A percentile compares a stretch with the other conserved stretches of the same genome.
Conservation (phyloP, 2,888 invertebrate species). For the Nezara viridula region DNA sequence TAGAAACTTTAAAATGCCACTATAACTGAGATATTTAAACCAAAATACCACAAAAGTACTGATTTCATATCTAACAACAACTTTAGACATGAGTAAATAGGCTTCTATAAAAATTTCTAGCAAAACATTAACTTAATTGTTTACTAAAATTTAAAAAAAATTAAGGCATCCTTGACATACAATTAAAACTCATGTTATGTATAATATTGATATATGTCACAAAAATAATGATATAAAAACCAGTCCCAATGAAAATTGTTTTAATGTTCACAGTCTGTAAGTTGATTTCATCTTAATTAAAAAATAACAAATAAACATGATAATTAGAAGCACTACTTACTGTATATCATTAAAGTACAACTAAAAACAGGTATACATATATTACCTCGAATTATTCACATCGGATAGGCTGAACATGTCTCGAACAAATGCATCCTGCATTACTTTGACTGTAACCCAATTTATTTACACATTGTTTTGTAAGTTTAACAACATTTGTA, state of each 20-base stretch:
- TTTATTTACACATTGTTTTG: constrained; percentile 48
- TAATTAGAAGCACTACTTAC: neutral
- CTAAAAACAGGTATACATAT: neutral
- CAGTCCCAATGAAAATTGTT: neutral
- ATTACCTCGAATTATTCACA: constrained; percentile 65
- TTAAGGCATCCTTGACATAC: neutral
- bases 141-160: neutral
- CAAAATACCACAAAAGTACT: neutral
- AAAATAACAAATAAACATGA: neutral
- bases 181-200: neutral
- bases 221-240: neutral
- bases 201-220: neutral
- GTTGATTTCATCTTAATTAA: neutral
- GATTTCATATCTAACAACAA: neutral
- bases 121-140: neutral
- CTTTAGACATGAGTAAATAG: neutral
- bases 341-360: neutral
- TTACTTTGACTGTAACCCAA: constrained; percentile 63
- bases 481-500: constrained; percentile 31
- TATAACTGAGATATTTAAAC: neutral
- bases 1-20: neutral
- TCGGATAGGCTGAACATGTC: constrained; percentile 66
- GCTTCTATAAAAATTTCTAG: neutral
- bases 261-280: neutral
- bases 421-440: constrained; percentile 66